A percentile compares a stretch with the other conserved stretches of the same genome.
phyloP scores from a whole-genome alignment of 2,888 invertebrate species.

The Selenia dentaria region DNA sequence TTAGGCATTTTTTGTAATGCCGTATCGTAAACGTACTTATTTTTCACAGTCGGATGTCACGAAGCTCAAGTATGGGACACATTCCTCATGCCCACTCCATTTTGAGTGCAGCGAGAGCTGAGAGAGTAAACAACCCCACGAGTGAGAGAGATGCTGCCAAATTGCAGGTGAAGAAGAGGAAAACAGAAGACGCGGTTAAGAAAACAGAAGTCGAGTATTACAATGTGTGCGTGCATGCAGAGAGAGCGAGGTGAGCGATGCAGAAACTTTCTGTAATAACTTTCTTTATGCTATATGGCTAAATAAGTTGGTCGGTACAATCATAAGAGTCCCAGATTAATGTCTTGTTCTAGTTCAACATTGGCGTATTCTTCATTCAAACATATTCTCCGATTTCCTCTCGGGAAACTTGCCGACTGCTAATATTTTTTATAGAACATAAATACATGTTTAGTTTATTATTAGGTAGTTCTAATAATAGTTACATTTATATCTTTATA shows the following conservation, averaged over 20 bases:
- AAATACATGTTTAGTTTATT: too few species aligned
- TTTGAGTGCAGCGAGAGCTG: slow-evolving; percentile 71
- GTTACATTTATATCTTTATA: too few species aligned
- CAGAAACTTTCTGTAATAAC: too few species aligned
- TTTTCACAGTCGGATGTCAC: slow-evolving; percentile 68
- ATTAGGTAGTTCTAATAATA: too few species aligned
- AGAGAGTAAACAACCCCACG: slow-evolving; percentile 54
- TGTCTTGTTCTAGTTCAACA: too few species aligned
- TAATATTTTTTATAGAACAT: too few species aligned
- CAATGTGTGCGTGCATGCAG: slow-evolving; percentile 94
- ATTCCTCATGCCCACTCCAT: slow-evolving; percentile 81
- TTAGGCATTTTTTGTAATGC: slow-evolving; percentile 8
- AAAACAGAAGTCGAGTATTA: slow-evolving; percentile 97
- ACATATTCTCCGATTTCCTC: too few species aligned
- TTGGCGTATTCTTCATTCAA: too few species aligned
- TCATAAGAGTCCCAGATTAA: too few species aligned
- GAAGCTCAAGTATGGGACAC: slow-evolving; percentile 84
- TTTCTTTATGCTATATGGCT: too few species aligned
- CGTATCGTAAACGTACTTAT: slow-evolving; percentile 6
- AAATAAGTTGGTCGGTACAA: too few species aligned
- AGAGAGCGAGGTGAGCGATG: slow-evolving; percentile 89
- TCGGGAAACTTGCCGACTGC: too few species aligned
- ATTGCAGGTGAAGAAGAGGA: slow-evolving; percentile 94
- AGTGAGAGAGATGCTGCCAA: slow-evolving; percentile 88
- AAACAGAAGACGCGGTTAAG: slow-evolving; percentile 95